Percentiles rank a stretch among this genome's conserved stretches.
phyloP scores from a whole-genome alignment of 2,797 vertebrate species.

The Sciurus vulgaris region DNA sequence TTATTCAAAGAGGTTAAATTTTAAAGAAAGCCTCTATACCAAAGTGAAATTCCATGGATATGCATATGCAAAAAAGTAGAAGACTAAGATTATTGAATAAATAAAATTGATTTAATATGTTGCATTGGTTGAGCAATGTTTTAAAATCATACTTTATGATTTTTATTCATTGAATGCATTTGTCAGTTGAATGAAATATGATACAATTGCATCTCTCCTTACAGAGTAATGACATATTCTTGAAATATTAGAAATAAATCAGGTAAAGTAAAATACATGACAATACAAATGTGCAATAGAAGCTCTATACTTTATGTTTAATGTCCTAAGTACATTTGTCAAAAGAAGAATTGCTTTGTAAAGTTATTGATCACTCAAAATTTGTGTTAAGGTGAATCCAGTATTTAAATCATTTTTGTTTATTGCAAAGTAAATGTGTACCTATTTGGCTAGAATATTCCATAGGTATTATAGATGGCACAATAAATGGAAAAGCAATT shows the following conservation, averaged over 20 bases:
- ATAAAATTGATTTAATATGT: conserved; percentile 8
- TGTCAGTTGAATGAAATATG: conserved; percentile 5
- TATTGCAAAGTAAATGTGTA: conserved; percentile 10
- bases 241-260: conserved; percentile 31
- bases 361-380: conserved; percentile 34
- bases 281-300: neutral
- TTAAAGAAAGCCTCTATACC: neutral
- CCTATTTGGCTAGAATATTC: neutral
- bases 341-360: neutral
- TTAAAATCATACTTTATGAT: conserved; percentile 41
- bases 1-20: conserved; percentile 2
- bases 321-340: neutral
- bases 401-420: conserved; percentile 38
- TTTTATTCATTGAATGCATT: neutral
- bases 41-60: neutral
- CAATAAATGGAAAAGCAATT: neutral
- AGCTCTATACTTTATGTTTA: conserved; percentile 23
- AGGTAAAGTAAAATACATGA: neutral
- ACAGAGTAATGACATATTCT: neutral
- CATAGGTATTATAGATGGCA: neutral
- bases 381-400: neutral
- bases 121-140: neutral
- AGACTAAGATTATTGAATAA: conserved; percentile 13
- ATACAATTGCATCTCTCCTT: neutral
- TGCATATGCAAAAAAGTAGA: neutral